Base-by-base conservation (phyloP, 1,140 invertebrate genomes). In the Ostrea edulis region DNA sequence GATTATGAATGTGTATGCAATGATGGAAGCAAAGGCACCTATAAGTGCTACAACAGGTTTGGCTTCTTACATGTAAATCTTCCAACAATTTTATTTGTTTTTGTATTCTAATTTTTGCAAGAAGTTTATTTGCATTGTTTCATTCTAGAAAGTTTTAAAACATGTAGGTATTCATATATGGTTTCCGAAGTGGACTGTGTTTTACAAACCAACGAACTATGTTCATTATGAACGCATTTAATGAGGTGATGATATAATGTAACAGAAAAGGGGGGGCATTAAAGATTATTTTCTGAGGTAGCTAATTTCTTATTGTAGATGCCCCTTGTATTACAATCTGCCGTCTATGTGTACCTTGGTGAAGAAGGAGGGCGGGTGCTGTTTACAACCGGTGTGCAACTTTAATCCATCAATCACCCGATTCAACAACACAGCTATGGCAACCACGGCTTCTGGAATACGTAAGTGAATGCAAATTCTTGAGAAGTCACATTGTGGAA, bases 321-420 rank as follows among this genome's bases (percentile, higher is more conserved):
- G 93, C 82, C 93, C 93, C 2, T 77, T 93, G 11, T 94, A 94
- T 81, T 90, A 92, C 85, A 91, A 94, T 62, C 82, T 94, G 9
- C 93, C 93, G 14, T 82, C 91, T 14, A 88, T 91, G 71, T 94
- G 93, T 87, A 93, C 91, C 14, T 81, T 93, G 54, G 91, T 94
- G 0, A 90, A 81, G 9, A 91, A 90, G 11, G 87, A 89, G 22
- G 90, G 90, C 8, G 88, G 90, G 53, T 93, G 92, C 58, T 94
- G 93, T 84, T 83, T 92, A 14, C 88, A 93, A 68, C 92, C 92
- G 0, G 90, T 92, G 11, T 94, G 93, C 87, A 91, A 94, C 87
- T 94, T 93, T 82, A 91, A 90, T 29, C 84, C 89, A 68, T 22
- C 68, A 44, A 58, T 89, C 77, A 81, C 68, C 54, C 87, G 84